Percentiles rank a stretch among this genome's conserved stretches.
Conservation (phyloP, 2,888 invertebrate species). For the Danaus chrysippus region DNA sequence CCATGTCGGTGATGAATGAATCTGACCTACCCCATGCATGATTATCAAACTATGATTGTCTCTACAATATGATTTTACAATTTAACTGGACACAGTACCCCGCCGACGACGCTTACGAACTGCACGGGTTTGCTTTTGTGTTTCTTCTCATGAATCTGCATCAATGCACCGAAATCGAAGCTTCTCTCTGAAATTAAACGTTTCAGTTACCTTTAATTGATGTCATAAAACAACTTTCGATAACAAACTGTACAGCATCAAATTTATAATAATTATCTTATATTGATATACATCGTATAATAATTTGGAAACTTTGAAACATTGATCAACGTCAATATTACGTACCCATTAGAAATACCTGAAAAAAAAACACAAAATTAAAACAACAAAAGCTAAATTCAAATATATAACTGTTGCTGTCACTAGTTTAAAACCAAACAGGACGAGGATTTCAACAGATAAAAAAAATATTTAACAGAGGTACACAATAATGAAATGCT, state of each 20-base stretch:
- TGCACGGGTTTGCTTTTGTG: constrained; percentile 61
- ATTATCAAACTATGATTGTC: constrained; percentile 23
- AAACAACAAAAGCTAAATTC: constrained; percentile 27
- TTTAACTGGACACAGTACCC: constrained; percentile 48
- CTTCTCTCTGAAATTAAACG: constrained; percentile 52
- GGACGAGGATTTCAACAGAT: no score
- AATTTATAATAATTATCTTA: no score
- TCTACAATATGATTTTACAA: constrained; percentile 14
- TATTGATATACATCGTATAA: neutral
- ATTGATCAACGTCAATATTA: constrained; percentile 18
- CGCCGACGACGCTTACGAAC: constrained; percentile 56
- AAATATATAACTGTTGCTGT: constrained; percentile 20
- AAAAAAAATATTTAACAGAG: no score
- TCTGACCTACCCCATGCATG: constrained; percentile 38
- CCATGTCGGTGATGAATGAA: neutral
- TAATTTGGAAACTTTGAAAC: neutral
- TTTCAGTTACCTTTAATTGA: no score
- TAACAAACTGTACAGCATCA: no score
- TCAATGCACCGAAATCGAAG: constrained; percentile 55
- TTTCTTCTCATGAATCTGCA: constrained; percentile 55
- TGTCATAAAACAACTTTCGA: no score
- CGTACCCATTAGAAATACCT: constrained; percentile 55
- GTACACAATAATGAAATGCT: no score
- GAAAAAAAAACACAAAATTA: constrained; percentile 42
- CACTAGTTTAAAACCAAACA: constrained; percentile 17